These are phyloP conservation scores for Apamea anceps DNA, from an alignment of 2,888 invertebrate species.

Conservation along the genomic window DNA sequence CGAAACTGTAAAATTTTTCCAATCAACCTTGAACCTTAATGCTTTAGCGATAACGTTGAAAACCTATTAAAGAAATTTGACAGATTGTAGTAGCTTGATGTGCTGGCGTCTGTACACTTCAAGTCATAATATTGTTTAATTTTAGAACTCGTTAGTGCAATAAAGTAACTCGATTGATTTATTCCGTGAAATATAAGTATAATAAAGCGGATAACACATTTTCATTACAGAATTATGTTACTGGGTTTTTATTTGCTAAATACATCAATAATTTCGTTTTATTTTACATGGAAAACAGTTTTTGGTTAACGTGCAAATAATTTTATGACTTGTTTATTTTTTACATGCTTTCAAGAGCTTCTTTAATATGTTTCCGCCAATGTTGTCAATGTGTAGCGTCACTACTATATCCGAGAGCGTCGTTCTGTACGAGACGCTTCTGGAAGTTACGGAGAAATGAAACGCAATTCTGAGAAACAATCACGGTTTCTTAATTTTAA, in stretches of 20 bases:
- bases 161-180: background rate
- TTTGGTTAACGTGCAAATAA: background rate
- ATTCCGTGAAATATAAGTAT: background rate
- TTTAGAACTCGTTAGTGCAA: background rate
- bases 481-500: constrained; percentile 46
- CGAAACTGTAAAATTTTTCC: too few relatives aligned
- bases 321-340: background rate
- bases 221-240: background rate
- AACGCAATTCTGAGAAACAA: constrained; percentile 55
- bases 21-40: too few relatives aligned
- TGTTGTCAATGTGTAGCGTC: constrained; percentile 70
- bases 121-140: too few relatives aligned
- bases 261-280: background rate
- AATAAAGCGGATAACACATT: background rate
- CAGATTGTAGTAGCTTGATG: too few relatives aligned
- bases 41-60: too few relatives aligned
- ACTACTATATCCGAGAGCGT: constrained; percentile 77
- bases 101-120: too few relatives aligned
- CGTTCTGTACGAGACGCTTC: constrained; percentile 74
- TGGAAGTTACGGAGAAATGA: constrained; percentile 78
- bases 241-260: background rate
- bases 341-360: background rate
- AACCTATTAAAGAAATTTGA: too few relatives aligned
- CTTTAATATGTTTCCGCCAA: constrained; percentile 64
- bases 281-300: background rate